Evolutionary conservation across 92 coral and sea anemone species (phyloP).

Genomic region (Epizoanthus fatuus): DNA sequence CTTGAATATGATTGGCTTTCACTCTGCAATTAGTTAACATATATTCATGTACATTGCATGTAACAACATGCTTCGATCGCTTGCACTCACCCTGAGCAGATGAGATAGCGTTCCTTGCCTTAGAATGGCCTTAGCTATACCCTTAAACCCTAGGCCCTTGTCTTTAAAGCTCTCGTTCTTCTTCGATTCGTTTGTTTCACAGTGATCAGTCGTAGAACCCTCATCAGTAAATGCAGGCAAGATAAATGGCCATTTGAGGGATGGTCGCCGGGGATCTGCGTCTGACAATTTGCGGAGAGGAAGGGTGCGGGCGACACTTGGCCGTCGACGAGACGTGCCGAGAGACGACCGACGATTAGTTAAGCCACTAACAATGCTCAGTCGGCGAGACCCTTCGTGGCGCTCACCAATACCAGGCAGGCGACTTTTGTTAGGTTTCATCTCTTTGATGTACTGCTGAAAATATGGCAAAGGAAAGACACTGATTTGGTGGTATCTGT

Average conservation of each 20-base stretch:
- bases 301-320: not conserved
- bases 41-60: not conserved
- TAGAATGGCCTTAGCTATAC: conserved; percentile 77
- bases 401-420: not conserved
- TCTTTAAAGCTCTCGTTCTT: conserved; percentile 45
- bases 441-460: not conserved
- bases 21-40: no score
- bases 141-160: conserved; percentile 62
- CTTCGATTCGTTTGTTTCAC: conserved; percentile 24
- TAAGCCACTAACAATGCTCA: not conserved
- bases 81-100: conserved; percentile 64
- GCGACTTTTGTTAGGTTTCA: not conserved
- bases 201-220: conserved; percentile 38
- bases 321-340: not conserved
- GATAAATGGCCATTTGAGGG: conserved; percentile 52
- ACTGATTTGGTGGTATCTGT: no score
- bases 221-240: conserved; percentile 70
- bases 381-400: not conserved
- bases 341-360: conserved; percentile 15
- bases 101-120: conserved; percentile 78
- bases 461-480: not conserved
- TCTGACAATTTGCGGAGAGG: not conserved
- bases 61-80: not conserved
- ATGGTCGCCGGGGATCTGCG: not conserved
- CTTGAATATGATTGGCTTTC: no score